These are phyloP conservation scores for Chunga burmeisteri DNA, from an alignment of 2,113 vertebrate species.

Conservation along the genomic window DNA sequence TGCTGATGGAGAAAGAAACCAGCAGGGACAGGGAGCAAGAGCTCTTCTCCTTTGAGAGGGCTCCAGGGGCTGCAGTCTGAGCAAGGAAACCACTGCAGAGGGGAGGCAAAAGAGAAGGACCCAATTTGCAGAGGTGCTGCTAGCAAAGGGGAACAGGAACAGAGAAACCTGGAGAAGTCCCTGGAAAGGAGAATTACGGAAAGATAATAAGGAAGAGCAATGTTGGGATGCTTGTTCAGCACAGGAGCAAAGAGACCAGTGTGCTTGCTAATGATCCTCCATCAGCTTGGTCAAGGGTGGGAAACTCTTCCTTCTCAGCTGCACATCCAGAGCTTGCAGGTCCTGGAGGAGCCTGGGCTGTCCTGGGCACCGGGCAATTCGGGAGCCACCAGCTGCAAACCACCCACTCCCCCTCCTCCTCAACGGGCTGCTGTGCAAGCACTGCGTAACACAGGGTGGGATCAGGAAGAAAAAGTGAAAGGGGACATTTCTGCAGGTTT, in stretches of 20 bases:
- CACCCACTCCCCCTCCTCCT: accelerated
- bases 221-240: background rate
- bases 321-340: background rate
- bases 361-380: background rate
- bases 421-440: background rate
- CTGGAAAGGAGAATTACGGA: background rate
- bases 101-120: background rate
- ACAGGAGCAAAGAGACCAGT: background rate
- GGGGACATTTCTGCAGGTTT: background rate
- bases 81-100: accelerated
- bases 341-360: background rate
- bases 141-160: background rate
- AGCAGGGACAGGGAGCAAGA: background rate
- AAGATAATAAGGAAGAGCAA: background rate
- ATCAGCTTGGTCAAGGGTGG: background rate
- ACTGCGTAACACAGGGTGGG: accelerated
- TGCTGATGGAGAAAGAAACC: background rate
- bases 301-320: background rate
- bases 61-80: background rate
- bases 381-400: background rate
- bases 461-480: background rate
- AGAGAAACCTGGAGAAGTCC: background rate
- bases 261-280: background rate
- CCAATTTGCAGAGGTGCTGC: background rate
- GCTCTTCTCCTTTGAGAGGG: background rate